Evolutionary conservation across 2,888 invertebrate species (phyloP), one percentile per base, ranked within the genome.

Genomic region (Meteorus cinctellus): DNA sequence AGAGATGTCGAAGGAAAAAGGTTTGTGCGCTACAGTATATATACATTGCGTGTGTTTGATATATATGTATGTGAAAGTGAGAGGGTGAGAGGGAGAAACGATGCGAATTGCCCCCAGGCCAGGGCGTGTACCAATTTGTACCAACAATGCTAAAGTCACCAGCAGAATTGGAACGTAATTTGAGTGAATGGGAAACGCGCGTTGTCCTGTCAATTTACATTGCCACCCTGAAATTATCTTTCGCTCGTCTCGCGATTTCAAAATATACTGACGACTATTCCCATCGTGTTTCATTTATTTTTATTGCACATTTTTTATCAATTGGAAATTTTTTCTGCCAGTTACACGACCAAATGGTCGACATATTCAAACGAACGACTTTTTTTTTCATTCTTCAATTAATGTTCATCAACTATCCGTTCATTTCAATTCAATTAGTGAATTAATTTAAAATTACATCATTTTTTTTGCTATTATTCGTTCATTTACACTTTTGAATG

Each of bases 51-150:
- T 45, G 63, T 66, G 73, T 77, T 59, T 77, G 80, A 55, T 55
- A 55, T 55, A 24, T 55, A 74, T 76, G 76, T 79, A 79, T 48
- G 51, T n/a, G 76, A 77, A 77, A 76, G 74, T 73, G 75, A 69
- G 75, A 72, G 66, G 75, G 59, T 65, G 67, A 76, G 75, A 76
- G 77, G 71, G 78, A 72, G 76, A 24, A 74, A 74, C 76, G 62
- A 36, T 29, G 72, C 31, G 75, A n/a, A 55, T 75, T 63, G 71
- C 55, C 69, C 36, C 80, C 82, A 82, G 84, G 86, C 84, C 83
- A 85, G 88, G 89, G 89, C 89, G 89, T 87, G 84, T 85, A 89
- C 89, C 89, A 89, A 89, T 89, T 89, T 89, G 87, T 82, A 86
- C 85, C 88, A 87, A 89, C 89, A 89, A 89, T 88, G 86, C 88